Evolutionary conservation across 2,113 vertebrate genomes (phyloP).

Genomic region (Ceuthmochares aereus): DNA sequence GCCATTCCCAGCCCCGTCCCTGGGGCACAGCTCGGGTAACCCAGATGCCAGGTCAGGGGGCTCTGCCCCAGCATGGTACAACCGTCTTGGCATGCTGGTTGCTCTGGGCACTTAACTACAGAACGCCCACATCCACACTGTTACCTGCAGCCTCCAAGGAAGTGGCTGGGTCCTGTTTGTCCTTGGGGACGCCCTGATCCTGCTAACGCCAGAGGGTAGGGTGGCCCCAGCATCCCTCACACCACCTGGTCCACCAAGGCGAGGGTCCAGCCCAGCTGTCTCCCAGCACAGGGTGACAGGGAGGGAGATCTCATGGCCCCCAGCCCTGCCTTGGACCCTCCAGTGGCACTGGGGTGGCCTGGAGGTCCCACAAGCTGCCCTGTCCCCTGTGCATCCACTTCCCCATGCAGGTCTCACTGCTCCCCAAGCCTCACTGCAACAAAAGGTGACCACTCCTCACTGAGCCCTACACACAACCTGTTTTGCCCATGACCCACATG

Average conservation of each 20-base stretch:
- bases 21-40: fast-evolving
- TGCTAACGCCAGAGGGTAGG: neutral
- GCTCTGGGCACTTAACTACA: neutral
- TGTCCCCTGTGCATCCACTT: neutral
- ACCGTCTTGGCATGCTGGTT: fast-evolving
- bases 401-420: fast-evolving
- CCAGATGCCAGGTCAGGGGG: neutral
- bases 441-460: neutral
- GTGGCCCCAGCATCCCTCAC: no score
- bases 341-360: neutral
- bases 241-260: fast-evolving
- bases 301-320: fast-evolving
- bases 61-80: fast-evolving
- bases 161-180: neutral
- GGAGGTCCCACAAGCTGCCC: neutral
- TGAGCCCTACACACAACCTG: fast-evolving
- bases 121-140: neutral
- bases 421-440: fast-evolving
- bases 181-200: fast-evolving
- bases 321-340: no score
- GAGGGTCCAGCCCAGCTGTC: neutral
- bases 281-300: neutral
- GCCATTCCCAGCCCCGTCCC: neutral
- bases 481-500: neutral
- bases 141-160: neutral